Evolutionary conservation across 2,113 vertebrate genomes (phyloP), one percentile per base, ranked within the genome.

Genomic region (Pteronura brasiliensis): DNA sequence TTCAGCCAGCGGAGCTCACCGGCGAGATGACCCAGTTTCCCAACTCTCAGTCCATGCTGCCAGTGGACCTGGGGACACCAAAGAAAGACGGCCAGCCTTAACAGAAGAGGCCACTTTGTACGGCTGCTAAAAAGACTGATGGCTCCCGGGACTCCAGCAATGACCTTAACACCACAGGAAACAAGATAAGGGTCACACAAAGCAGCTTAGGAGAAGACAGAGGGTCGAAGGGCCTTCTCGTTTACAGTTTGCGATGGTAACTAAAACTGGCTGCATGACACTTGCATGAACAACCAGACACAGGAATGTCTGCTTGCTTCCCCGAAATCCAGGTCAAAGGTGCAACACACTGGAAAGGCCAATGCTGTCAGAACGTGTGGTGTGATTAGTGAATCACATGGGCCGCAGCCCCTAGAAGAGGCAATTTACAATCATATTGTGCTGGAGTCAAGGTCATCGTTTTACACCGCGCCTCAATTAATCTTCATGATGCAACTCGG

Each of bases 161-260:
- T 63, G 77, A 79, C 55, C 65, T 87, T 34, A 86, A 79, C 57
- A 55, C 12, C 81, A 29, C 61, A 90, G 96, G 69, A 92, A 76
- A 92, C 23, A 36, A 87, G 57, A 91, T 61, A 59, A 94, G 76
- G 36, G 42, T 47, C 76, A 52, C 49, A 67, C 17, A 27, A 27
- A 57, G 88, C 89, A 72, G 67, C 29, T 36, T 14, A 76, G 74
- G 65, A 80, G 42, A 67, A 87, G 93, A 29, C 27, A 39, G 87
- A 93, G 71, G 55, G 49, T 34, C 59, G 31, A 69, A 84, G 34
- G 42, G 71, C 52, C 81, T 85, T 83, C 57, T 82, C 18, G 9
- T 90, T 76, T 79, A 93, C 34, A 69, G 77, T 6, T 2, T 20
- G 31, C 36, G 15, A 72, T 44, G 61, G 59, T 13, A 77, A 52